Conservation (phyloP, 2,797 vertebrate genomes). For the Microtus agrestis region DNA sequence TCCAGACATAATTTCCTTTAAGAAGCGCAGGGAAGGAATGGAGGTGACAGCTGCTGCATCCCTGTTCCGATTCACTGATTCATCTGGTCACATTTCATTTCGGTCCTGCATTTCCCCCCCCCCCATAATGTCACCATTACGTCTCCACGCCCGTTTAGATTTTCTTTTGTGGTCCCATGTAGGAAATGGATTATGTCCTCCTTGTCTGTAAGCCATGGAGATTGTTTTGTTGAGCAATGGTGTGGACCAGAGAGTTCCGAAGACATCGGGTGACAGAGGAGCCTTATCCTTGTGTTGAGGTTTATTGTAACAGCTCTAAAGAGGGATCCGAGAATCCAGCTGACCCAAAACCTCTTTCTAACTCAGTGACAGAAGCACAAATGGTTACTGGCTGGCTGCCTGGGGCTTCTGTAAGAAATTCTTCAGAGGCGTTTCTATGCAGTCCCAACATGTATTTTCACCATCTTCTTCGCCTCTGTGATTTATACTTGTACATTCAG, state of each 20-base stretch:
- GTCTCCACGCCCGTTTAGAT: conserved; percentile 56
- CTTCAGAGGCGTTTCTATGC: neutral
- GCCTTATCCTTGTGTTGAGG: neutral
- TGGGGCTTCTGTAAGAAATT: conserved; percentile 25
- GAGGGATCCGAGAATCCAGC: conserved; percentile 32
- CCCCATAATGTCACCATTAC: conserved; percentile 42
- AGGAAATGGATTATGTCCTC: conserved; percentile 59
- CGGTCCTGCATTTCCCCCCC: conserved; percentile 38
- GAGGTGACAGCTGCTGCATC: conserved; percentile 63
- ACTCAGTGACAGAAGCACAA: neutral
- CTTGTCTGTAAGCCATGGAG: conserved; percentile 13
- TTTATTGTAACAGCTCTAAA: conserved; percentile 40
- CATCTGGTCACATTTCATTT: conserved; percentile 65
- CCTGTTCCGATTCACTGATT: conserved; percentile 48
- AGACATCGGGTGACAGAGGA: neutral
- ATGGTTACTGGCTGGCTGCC: neutral
- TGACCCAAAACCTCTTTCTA: conserved; percentile 10
- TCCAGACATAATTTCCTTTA: conserved; percentile 55
- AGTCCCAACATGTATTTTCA: neutral
- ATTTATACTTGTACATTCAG: neutral
- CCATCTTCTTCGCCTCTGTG: neutral
- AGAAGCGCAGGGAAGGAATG: conserved; percentile 35
- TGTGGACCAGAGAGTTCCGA: conserved; percentile 20
- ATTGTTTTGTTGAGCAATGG: conserved; percentile 29
- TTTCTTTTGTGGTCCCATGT: neutral